A percentile compares a stretch with the other conserved stretches of the same genome.
Conservation (phyloP, 2,888 invertebrate species). For the Protodeltote pygarga region DNA sequence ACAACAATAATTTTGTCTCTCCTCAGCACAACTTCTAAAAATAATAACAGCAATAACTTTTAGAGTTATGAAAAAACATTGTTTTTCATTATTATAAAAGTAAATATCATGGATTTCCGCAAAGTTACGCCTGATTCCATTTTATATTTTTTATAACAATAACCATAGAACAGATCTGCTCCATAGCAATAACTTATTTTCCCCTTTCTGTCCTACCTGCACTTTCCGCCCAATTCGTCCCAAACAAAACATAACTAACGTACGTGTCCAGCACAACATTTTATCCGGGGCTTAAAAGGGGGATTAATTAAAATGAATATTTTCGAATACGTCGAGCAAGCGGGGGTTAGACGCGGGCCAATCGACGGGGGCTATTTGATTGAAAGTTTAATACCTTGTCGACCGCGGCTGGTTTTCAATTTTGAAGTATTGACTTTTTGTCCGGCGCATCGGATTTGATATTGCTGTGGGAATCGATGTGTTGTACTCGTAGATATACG, state of each 20-base stretch:
- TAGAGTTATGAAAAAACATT: too few species aligned
- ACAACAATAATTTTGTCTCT: too few species aligned
- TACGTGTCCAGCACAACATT: conserved; percentile 28
- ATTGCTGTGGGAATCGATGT: conserved; percentile 1
- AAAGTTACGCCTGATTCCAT: too few species aligned
- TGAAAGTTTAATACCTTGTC: conserved; percentile 43
- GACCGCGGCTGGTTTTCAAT: conserved; percentile 34
- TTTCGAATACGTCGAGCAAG: conserved; percentile 27
- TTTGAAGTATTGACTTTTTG: conserved; percentile 42
- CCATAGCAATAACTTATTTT: too few species aligned
- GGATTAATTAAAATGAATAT: conserved; percentile 56
- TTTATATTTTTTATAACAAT: too few species aligned
- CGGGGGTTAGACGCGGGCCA: conserved; percentile 12
- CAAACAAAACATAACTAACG: conserved; percentile 6
- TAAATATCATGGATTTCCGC: too few species aligned
- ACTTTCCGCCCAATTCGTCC: not conserved
- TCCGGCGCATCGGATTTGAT: conserved; percentile 8
- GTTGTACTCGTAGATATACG: conserved; percentile 1
- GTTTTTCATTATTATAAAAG: too few species aligned
- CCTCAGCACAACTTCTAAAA: too few species aligned
- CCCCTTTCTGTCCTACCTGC: not conserved
- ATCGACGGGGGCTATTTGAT: conserved; percentile 41
- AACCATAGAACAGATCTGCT: too few species aligned
- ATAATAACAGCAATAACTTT: too few species aligned
- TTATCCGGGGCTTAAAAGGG: conserved; percentile 26